Percentiles rank a stretch among this genome's conserved stretches.
Conservation (phyloP, 2,888 invertebrate species). For the Cryptosula pallasiana region DNA sequence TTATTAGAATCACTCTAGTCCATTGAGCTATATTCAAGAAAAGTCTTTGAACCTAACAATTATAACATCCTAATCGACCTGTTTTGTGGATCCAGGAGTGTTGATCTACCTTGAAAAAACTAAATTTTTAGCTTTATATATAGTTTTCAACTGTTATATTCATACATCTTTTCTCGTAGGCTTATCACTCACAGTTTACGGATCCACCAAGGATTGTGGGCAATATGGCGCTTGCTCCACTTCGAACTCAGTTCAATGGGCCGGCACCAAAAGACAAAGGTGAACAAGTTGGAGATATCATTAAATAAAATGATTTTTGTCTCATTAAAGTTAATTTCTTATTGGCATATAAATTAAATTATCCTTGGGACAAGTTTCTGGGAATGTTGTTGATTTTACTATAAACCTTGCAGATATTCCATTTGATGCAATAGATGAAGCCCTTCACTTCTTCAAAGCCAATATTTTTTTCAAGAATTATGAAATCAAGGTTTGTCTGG, state of each 20-base stretch:
- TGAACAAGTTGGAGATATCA: background rate
- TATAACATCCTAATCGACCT: too few species aligned
- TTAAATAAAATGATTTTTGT: too few species aligned
- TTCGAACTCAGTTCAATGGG: constrained; percentile 84
- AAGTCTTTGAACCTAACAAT: too few species aligned
- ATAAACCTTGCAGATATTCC: constrained; percentile 58
- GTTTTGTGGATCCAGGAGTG: too few species aligned
- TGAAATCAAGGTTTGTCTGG: constrained; percentile 83
- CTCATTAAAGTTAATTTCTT: too few species aligned
- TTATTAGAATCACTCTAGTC: too few species aligned
- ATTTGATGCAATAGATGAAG: constrained; percentile 92
- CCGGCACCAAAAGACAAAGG: constrained; percentile 67
- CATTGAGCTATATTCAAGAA: too few species aligned
- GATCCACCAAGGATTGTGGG: constrained; percentile 72
- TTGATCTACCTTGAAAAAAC: too few species aligned
- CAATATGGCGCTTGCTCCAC: constrained; percentile 85
- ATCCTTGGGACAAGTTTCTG: too few species aligned
- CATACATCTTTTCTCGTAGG: constrained; percentile 59
- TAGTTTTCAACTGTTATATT: too few species aligned
- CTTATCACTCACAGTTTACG: constrained; percentile 87
- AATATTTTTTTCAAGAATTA: constrained; percentile 98
- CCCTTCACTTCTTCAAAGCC: constrained; percentile 93
- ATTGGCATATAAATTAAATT: too few species aligned
- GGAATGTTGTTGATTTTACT: constrained; percentile 18
- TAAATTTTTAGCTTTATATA: too few species aligned